Evolutionary conservation across 53 echinoderm and acorn worm species (phyloP).

Genomic region (Astropecten irregularis): DNA sequence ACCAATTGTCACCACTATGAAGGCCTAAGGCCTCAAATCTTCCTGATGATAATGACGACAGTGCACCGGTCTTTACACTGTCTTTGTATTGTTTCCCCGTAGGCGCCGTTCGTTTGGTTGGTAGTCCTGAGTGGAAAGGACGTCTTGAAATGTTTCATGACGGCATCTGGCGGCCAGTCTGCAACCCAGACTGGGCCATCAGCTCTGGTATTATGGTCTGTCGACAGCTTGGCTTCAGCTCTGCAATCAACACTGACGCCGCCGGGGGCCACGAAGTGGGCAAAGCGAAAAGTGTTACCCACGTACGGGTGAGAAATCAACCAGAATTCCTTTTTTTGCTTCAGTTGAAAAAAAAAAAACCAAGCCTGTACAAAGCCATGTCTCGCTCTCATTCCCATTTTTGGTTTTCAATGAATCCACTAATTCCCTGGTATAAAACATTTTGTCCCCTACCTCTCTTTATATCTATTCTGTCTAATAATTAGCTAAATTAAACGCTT

Average conservation of each 20-base stretch:
- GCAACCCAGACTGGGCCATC: neutral
- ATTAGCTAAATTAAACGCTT: too few relatives aligned
- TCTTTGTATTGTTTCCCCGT: neutral
- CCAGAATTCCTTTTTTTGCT: neutral
- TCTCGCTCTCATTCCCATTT: too few relatives aligned
- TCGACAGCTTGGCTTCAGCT: conserved; percentile 33
- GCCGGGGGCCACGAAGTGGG: neutral
- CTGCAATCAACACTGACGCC: neutral
- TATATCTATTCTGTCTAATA: too few relatives aligned
- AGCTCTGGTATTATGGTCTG: neutral
- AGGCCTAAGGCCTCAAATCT: too few relatives aligned
- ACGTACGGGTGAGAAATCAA: too few relatives aligned
- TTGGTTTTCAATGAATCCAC: too few relatives aligned
- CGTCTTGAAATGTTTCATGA: conserved; percentile 17
- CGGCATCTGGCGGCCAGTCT: conserved; percentile 11
- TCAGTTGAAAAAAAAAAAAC: neutral
- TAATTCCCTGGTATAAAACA: too few relatives aligned
- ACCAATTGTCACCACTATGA: too few relatives aligned
- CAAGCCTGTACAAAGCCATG: neutral
- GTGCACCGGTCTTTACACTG: too few relatives aligned
- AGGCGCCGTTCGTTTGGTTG: conserved; percentile 32
- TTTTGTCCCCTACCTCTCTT: too few relatives aligned
- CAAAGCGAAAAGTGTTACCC: neutral
- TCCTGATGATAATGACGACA: too few relatives aligned
- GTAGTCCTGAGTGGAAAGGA: too few relatives aligned